phyloP scores from a whole-genome alignment of 2,113 vertebrate genomes.

The Martes martes region DNA sequence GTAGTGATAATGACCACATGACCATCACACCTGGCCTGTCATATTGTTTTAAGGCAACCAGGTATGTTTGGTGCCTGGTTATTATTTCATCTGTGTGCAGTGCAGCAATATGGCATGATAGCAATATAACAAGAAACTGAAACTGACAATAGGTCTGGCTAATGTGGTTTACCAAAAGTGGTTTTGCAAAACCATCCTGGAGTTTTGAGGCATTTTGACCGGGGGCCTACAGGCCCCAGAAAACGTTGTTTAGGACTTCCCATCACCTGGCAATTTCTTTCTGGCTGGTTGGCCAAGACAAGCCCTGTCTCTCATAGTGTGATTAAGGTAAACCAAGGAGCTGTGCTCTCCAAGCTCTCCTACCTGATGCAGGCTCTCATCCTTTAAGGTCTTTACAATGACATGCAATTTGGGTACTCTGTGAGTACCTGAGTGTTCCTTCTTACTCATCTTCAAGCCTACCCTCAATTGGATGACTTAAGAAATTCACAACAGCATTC shows the following conservation, averaged over 20 bases:
- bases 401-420: not conserved
- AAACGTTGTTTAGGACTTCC: not conserved
- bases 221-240: not conserved
- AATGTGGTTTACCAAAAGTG: not conserved
- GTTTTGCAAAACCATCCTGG: slow-evolving; percentile 37
- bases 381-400: not conserved
- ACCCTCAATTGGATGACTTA: not conserved
- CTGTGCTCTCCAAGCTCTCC: not conserved
- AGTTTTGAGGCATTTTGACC: not conserved
- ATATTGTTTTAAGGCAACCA: not conserved
- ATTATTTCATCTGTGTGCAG: not conserved
- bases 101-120: not conserved
- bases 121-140: not conserved
- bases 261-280: not conserved
- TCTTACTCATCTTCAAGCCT: not conserved
- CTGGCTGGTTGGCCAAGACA: not conserved
- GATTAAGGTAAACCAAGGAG: not conserved
- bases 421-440: not conserved
- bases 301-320: not conserved
- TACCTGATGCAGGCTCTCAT: not conserved
- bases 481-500: not conserved
- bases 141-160: slow-evolving; percentile 34
- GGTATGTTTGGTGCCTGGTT: not conserved
- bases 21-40: not conserved
- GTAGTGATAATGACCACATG: not conserved